Percentiles rank a stretch among this genome's conserved stretches.
Evolutionary conservation across 2,113 vertebrate genomes (phyloP).

Genomic region (Lathamus discolor): DNA sequence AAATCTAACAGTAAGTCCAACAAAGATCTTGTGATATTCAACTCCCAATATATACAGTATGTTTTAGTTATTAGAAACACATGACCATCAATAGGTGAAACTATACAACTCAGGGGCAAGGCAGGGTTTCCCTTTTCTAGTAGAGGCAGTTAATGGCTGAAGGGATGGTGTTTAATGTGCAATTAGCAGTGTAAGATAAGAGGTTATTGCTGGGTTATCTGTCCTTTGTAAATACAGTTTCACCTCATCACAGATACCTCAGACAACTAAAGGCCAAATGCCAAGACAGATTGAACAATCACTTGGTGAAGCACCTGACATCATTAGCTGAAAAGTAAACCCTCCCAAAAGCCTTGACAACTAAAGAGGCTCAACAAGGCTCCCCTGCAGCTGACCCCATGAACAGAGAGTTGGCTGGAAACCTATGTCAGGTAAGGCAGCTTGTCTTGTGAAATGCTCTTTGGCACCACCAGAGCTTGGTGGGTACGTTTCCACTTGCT

Average conservation of each 20-base stretch:
- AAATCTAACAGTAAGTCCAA: neutral
- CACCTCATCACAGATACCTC: neutral
- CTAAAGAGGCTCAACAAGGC: neutral
- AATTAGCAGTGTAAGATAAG: neutral
- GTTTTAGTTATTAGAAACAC: neutral
- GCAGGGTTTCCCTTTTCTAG: neutral
- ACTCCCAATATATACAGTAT: neutral
- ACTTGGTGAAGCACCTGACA: neutral
- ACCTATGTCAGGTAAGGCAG: neutral
- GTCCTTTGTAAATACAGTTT: neutral
- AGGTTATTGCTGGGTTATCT: neutral
- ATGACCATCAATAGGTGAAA: neutral
- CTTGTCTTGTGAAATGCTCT: fast-evolving
- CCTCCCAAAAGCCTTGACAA: neutral
- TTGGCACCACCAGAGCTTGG: fast-evolving
- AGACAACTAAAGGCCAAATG: neutral
- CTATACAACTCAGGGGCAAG: fast-evolving
- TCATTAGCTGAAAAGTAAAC: neutral
- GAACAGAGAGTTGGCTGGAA: neutral
- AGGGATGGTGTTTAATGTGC: neutral
- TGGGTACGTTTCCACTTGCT: neutral
- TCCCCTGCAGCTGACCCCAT: neutral
- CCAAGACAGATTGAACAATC: neutral
- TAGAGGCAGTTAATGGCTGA: neutral
- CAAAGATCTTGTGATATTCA: neutral